Evolutionary conservation across 2,113 vertebrate genomes (phyloP).

Genomic region (Actenoides hombroni): DNA sequence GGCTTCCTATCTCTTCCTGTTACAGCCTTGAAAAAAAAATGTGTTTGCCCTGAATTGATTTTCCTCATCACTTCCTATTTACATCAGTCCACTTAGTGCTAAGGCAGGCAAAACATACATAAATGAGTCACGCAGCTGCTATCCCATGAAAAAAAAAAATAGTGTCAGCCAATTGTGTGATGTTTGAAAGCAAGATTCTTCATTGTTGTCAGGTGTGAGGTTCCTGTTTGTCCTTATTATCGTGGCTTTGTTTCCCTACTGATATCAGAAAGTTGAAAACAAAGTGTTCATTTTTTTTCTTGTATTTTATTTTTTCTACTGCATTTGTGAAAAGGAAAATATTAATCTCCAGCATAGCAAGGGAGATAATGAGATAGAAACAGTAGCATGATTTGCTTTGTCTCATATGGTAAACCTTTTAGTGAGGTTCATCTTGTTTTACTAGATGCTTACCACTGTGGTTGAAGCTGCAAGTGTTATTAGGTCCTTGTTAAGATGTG

Average conservation of each 20-base stretch:
- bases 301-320: neutral
- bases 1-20: slow-evolving; percentile 90
- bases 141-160: slow-evolving; percentile 26
- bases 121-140: slow-evolving; percentile 75
- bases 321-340: neutral
- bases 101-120: slow-evolving; percentile 64
- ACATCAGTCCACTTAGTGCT: slow-evolving; percentile 71
- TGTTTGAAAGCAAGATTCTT: slow-evolving; percentile 63
- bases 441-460: neutral
- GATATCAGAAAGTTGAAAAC: slow-evolving; percentile 58
- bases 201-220: slow-evolving; percentile 69
- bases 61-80: slow-evolving; percentile 83
- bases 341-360: neutral
- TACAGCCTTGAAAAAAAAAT: slow-evolving; percentile 77
- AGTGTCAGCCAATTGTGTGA: slow-evolving; percentile 60
- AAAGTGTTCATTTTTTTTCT: neutral
- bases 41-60: slow-evolving; percentile 76
- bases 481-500: neutral
- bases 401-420: neutral
- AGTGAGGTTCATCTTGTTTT: neutral
- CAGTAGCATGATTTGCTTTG: neutral
- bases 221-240: slow-evolving; percentile 70
- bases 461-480: neutral
- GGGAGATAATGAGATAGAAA: neutral
- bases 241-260: slow-evolving; percentile 57